These are phyloP conservation scores for Dasysyrphus albostriatus DNA, from an alignment of 2,888 invertebrate genomes.

Conservation along the genomic window DNA sequence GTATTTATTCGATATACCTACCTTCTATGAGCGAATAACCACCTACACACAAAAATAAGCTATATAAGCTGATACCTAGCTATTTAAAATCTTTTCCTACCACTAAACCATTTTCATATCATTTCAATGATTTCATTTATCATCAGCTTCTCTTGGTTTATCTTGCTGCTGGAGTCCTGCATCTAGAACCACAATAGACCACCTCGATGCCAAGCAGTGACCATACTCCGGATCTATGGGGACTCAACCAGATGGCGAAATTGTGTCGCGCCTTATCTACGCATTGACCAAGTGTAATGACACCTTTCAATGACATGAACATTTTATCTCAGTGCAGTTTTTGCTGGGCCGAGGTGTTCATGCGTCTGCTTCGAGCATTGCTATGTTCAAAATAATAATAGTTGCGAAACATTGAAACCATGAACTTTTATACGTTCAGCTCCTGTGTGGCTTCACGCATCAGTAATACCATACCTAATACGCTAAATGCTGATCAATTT, in stretches of 20 bases:
- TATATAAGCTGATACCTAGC: slow-evolving; percentile 11
- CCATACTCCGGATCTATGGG: not conserved
- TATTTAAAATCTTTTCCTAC: slow-evolving; percentile 32
- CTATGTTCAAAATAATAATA: not conserved
- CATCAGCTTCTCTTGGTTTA: slow-evolving; percentile 59
- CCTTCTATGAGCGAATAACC: slow-evolving; percentile 3
- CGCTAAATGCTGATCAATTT: slow-evolving; percentile 71
- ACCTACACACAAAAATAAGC: not conserved
- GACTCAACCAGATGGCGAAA: slow-evolving; percentile 54
- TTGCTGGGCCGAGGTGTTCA: slow-evolving; percentile 24
- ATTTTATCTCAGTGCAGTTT: slow-evolving; percentile 42
- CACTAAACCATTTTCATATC: slow-evolving; percentile 64
- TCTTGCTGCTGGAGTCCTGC: slow-evolving; percentile 13
- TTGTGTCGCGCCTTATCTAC: slow-evolving; percentile 74
- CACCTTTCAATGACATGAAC: slow-evolving; percentile 73
- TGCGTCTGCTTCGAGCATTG: slow-evolving; percentile 38
- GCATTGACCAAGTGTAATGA: slow-evolving; percentile 74
- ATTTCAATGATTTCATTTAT: slow-evolving; percentile 74
- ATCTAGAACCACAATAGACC: not conserved
- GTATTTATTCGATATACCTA: not conserved
- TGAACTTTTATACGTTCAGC: slow-evolving; percentile 35
- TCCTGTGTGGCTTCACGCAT: slow-evolving; percentile 68
- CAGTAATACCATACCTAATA: slow-evolving; percentile 45
- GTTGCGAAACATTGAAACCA: slow-evolving; percentile 23
- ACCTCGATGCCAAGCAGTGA: not conserved